A percentile compares a stretch with the other conserved stretches of the same genome.
Conservation (phyloP, 2,888 invertebrate species). For the Amblyjoppa fuscipennis region DNA sequence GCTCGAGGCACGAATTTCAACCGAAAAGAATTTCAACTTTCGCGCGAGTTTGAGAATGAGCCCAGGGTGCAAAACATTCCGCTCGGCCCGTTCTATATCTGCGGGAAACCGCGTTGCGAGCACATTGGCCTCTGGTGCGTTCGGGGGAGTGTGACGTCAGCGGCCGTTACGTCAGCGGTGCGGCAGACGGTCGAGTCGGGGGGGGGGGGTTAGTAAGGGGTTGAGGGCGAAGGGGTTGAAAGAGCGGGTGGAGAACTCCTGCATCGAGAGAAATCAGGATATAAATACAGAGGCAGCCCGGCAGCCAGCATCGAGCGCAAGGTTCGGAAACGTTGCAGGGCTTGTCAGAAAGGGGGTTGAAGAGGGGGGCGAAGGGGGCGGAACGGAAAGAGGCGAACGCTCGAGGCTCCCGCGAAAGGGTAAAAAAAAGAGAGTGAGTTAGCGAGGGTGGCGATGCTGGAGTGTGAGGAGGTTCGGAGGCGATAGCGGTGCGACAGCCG, state of each 20-base stretch:
- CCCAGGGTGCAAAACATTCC: too few species aligned
- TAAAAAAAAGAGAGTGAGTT: conserved; percentile 32
- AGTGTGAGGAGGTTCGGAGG: conserved; percentile 53
- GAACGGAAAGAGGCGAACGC: conserved; percentile 33
- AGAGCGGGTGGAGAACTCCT: conserved; percentile 13
- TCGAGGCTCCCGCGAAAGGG: conserved; percentile 27
- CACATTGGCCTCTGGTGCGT: conserved; percentile 67
- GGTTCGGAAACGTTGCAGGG: neutral
- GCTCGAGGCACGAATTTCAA: neutral
- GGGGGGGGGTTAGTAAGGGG: conserved; percentile 27
- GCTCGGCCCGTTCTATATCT: conserved; percentile 33
- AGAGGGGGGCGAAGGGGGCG: neutral
- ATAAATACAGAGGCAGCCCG: conserved; percentile 11
- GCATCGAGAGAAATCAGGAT: conserved; percentile 40
- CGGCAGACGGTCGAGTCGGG: conserved; percentile 73
- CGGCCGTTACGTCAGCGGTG: conserved; percentile 78
- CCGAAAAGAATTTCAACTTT: neutral
- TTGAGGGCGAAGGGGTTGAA: conserved; percentile 41
- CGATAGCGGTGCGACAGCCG: neutral
- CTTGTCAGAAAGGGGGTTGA: neutral
- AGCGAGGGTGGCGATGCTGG: conserved; percentile 49
- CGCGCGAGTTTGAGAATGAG: conserved; percentile 1
- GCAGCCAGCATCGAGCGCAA: neutral
- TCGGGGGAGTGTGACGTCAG: conserved; percentile 76
- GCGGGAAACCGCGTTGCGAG: conserved; percentile 63